phyloP scores from a whole-genome alignment of 2,888 invertebrate species.

The Sminthurinus aureus region DNA sequence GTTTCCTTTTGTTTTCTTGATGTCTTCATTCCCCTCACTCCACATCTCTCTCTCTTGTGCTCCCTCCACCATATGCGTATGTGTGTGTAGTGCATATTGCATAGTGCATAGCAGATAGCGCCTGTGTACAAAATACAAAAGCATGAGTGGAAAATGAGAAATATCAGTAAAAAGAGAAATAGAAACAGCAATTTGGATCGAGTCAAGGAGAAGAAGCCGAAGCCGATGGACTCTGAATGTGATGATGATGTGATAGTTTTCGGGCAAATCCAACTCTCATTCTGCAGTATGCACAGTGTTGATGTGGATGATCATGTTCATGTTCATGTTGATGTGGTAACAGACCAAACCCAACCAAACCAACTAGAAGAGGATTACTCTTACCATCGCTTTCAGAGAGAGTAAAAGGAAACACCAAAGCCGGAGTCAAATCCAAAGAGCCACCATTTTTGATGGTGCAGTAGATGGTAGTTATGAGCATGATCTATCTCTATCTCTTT shows the following conservation, averaged over 20 bases:
- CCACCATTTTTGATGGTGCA: not conserved
- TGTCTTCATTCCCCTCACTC: not conserved
- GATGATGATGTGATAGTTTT: conserved; percentile 37
- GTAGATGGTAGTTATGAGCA: not conserved
- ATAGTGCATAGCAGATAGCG: too few relatives aligned
- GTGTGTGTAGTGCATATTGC: too few relatives aligned
- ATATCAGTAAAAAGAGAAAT: too few relatives aligned
- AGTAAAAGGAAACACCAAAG: not conserved
- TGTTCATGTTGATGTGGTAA: not conserved
- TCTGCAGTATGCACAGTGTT: conserved; percentile 1
- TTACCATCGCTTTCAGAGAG: too few relatives aligned
- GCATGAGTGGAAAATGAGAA: too few relatives aligned
- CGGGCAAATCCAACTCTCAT: conserved; percentile 29
- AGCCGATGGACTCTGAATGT: conserved; percentile 30
- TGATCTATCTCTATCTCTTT: not conserved
- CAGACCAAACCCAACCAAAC: too few relatives aligned
- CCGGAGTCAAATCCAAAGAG: too few relatives aligned
- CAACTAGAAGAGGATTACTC: too few relatives aligned
- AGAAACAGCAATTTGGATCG: conserved; percentile 30
- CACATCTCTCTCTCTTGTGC: too few relatives aligned
- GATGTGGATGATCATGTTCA: conserved; percentile 9
- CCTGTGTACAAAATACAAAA: too few relatives aligned
- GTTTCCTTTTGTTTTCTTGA: not conserved
- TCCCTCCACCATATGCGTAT: too few relatives aligned
- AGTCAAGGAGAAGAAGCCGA: not conserved